Conservation (phyloP, 2,797 vertebrate species). For the Florisuga fusca region DNA sequence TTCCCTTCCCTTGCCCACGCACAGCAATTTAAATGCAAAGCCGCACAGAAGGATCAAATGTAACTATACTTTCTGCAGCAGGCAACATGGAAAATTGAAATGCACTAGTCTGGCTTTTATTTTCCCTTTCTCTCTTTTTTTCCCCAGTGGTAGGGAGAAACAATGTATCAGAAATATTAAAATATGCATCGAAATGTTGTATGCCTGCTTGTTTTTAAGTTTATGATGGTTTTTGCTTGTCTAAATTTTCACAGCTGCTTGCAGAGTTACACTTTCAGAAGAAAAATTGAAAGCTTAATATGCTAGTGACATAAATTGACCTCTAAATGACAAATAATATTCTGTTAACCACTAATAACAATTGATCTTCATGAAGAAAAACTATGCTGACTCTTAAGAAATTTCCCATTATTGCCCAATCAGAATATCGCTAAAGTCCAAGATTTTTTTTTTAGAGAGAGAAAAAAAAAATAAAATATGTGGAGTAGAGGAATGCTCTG, state of each 20-base stretch:
- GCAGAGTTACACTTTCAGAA: background rate
- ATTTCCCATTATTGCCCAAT: background rate
- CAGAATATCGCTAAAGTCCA: background rate
- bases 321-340: slow-evolving; percentile 34
- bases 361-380: slow-evolving; percentile 17
- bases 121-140: background rate
- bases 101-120: background rate
- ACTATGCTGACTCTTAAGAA: slow-evolving; percentile 39
- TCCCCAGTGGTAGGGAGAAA: background rate
- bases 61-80: slow-evolving; percentile 41
- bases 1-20: slow-evolving; percentile 12
- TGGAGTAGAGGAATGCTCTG: fast-evolving
- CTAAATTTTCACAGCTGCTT: background rate
- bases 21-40: slow-evolving; percentile 61
- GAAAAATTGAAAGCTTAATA: slow-evolving; percentile 6
- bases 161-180: background rate
- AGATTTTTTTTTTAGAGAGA: background rate
- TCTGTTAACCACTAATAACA: slow-evolving; percentile 22
- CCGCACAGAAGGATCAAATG: slow-evolving; percentile 51
- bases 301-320: background rate
- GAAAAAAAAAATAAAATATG: background rate
- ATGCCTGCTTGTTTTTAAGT: background rate
- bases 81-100: slow-evolving; percentile 27
- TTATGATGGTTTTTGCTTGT: background rate
- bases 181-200: background rate